Evolutionary conservation across 1,140 invertebrate species (phyloP), one percentile per base, ranked within the genome.

Genomic region (Adoxophyes honmai): DNA sequence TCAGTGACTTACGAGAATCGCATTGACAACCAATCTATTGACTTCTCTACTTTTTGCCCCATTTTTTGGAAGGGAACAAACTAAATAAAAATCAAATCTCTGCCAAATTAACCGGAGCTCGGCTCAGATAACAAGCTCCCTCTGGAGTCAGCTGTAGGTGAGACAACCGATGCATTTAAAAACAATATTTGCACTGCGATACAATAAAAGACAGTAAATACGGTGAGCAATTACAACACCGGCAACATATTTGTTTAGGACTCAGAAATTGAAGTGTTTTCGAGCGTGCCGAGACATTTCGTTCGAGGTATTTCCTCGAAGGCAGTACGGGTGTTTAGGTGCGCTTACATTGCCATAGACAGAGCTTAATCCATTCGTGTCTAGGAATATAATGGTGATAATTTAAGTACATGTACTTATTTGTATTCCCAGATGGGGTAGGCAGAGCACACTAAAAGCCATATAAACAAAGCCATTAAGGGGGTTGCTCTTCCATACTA

Each of bases 221-320:
- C 73, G 67, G 70, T 77, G 69, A 82, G 86, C 82, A 88, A 88
- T 88, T 88, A 88, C 82, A 81, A 76, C 74, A 75, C 72, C 72
- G 77, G 75, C 80, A 81, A 86, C 86, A 86, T 88, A 82, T 88
- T 88, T 88, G 73, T 73, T 86, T 88, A 88, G 86, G 86, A 88
- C 82, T 70, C 77, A 85, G 81, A 74, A 78, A 86, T 83, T 86
- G 81, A 82, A 88, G 83, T 86, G 81, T 82, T 78, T 86, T 85
- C 81, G 69, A 78, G 77, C 83, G 74, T 79, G 75, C 74, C 72
- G 77, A 84, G 78, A 82, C 81, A 81, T 83, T 81, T 83, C 64
- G 75, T 78, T 75, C 62, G 73, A 80, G 75, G 75, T 79, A 78
- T 83, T 80, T 81, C 80, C 78, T 75, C 68, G 67, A 71, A 75